Base-by-base conservation (phyloP, 92 coral and sea anemone species). In the Anthopleura xanthogrammica region DNA sequence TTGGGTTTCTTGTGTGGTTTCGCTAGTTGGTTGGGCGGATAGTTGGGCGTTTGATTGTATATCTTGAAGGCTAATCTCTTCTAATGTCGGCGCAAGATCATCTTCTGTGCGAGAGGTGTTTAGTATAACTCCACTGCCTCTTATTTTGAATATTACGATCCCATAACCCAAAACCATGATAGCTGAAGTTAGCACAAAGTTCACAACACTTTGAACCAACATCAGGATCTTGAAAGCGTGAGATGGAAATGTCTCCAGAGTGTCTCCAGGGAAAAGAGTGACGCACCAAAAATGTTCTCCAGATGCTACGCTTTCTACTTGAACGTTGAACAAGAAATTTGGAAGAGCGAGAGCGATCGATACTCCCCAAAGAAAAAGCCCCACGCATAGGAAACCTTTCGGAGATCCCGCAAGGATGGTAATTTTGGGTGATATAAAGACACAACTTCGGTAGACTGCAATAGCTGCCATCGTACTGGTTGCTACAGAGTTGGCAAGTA, bases 131-230 rank as follows among this genome's bases (percentile, higher is more conserved):
- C 74, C 72, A 42, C 16, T 19, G 16, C 16, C 23, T 20, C 36
- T 76, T 16, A 85, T 48, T 79, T 79, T 79, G 79, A 52, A 86
- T 0, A 85, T 85, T 60, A 90, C 93, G 13, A 88, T 74, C 17
- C 90, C 86, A 79, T 90, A 90, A 9, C 90, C 86, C 1, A 56
- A 52, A 7, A 83, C 4, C 79, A 87, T 90, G 79, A 90, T 77
- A 4, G 83, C 29, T 46, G 79, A 72, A 14, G 84, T 85, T 7
- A 90, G 65, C 23, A 60, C 85, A 77, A 83, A 90, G 68, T 79
- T 90, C n/a, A 83, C 46, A 50, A 72, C 62, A 41, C 83, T 82
- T 11, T 60, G 76, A 3, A 77, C 78, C 1, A 79, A 36, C 1
- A 36, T 29, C 22, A 78, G 42, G 6, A 16, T 54, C 1, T 79